A percentile compares a stretch with the other conserved stretches of the same genome.
Conservation (phyloP, 2,888 invertebrate genomes). For the Luperina testacea region DNA sequence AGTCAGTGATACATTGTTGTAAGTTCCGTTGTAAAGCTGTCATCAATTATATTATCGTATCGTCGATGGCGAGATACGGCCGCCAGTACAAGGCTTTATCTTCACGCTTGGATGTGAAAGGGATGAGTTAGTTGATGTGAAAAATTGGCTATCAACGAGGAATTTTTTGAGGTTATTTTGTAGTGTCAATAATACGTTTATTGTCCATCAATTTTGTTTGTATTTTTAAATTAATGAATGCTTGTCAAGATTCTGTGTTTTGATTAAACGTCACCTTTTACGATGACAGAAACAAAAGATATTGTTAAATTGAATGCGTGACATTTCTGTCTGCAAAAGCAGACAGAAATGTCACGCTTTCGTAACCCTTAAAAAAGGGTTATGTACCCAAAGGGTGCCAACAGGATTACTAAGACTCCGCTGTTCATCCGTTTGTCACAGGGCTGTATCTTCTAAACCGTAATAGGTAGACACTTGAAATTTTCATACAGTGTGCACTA, state of each 20-base stretch:
- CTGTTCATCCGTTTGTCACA: no score
- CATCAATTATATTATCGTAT: constrained; percentile 55
- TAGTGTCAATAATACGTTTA: constrained; percentile 33
- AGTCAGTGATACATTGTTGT: constrained; percentile 9
- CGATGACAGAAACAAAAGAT: constrained; percentile 11
- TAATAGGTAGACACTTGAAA: neutral
- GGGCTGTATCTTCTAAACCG: no score
- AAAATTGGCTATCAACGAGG: constrained; percentile 29
- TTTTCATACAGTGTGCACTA: neutral
- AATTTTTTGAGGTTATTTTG: constrained; percentile 3
- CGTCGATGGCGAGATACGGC: constrained; percentile 31
- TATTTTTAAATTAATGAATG: constrained; percentile 39
- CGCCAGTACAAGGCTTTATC: constrained; percentile 59
- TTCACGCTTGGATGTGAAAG: constrained; percentile 47
- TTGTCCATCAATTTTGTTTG: constrained; percentile 28
- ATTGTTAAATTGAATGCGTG: neutral
- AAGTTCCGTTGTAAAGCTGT: constrained; percentile 31
- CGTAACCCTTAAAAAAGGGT: no score
- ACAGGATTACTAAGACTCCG: no score
- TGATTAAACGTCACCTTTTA: constrained; percentile 9
- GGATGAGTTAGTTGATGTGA: constrained; percentile 21
- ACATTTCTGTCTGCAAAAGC: no score
- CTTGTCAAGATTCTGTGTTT: constrained; percentile 35
- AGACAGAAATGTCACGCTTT: no score
- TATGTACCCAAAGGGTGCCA: no score